Evolutionary conservation across 2,113 vertebrate species (phyloP).

Genomic region (Lucifuga dentata): DNA sequence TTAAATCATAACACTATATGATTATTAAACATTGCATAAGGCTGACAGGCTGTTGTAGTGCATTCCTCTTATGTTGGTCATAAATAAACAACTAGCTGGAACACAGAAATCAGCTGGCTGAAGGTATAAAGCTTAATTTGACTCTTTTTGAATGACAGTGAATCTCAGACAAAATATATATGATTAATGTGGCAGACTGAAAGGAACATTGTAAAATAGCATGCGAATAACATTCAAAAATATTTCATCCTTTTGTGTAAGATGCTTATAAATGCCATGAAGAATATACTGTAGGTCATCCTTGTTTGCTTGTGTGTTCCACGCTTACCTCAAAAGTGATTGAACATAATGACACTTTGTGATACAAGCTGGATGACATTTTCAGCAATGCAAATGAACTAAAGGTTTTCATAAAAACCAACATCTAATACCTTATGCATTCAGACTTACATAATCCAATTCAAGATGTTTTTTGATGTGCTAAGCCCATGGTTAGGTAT

Average conservation of each 20-base stretch:
- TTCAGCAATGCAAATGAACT: constrained; percentile 33
- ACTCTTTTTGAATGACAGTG: constrained; percentile 28
- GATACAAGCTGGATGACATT: constrained; percentile 53
- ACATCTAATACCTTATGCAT: background rate
- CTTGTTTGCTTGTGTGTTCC: constrained; percentile 31
- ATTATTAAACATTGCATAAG: constrained; percentile 53
- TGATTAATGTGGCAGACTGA: constrained; percentile 45
- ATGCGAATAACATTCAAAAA: constrained; percentile 46
- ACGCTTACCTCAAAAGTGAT: constrained; percentile 49
- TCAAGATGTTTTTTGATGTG: background rate
- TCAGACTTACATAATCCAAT: background rate
- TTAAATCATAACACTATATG: constrained; percentile 58
- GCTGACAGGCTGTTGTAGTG: constrained; percentile 49
- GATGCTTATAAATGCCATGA: constrained; percentile 56
- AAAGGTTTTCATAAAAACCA: constrained; percentile 7
- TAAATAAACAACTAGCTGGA: constrained; percentile 59
- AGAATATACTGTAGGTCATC: constrained; percentile 35
- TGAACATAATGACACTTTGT: constrained; percentile 49
- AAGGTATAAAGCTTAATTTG: constrained; percentile 40
- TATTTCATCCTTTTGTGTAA: constrained; percentile 17
- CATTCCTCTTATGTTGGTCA: constrained; percentile 39
- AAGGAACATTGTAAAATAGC: constrained; percentile 37
- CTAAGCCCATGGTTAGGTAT: background rate
- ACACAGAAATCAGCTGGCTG: constrained; percentile 39
- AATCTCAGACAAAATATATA: constrained; percentile 45